phyloP scores from a whole-genome alignment of 2,113 vertebrate genomes.

The Oreotrochilus melanogaster region DNA sequence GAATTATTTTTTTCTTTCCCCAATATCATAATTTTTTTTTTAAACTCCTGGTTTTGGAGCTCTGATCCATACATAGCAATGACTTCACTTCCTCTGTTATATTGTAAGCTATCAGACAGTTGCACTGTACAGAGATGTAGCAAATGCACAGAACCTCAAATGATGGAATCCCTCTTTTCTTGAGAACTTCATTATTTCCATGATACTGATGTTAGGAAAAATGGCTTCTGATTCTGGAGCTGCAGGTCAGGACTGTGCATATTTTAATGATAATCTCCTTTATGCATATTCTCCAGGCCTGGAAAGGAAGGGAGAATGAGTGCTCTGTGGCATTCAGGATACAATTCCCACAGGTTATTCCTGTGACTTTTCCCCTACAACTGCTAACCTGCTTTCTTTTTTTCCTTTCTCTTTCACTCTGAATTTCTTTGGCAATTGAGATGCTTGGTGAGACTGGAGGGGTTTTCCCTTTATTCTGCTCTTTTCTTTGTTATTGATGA shows the following conservation, averaged over 20 bases:
- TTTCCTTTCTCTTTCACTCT: background rate
- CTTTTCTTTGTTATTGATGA: background rate
- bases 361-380: background rate
- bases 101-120: background rate
- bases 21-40: background rate
- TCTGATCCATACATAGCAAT: rapidly evolving
- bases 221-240: background rate
- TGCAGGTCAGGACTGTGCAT: background rate
- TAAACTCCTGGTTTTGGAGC: background rate
- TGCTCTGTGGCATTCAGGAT: background rate
- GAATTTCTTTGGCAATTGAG: background rate
- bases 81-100: background rate
- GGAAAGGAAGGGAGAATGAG: background rate
- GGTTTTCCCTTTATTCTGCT: background rate
- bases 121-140: background rate
- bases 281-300: background rate
- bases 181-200: background rate
- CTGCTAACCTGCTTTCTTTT: background rate
- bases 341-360: background rate
- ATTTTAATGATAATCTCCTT: background rate
- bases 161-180: background rate
- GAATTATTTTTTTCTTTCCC: background rate
- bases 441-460: background rate
- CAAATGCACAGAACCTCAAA: background rate
- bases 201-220: background rate